phyloP scores from a whole-genome alignment of 2,797 vertebrate genomes.

The Xiphophorus birchmanni region DNA sequence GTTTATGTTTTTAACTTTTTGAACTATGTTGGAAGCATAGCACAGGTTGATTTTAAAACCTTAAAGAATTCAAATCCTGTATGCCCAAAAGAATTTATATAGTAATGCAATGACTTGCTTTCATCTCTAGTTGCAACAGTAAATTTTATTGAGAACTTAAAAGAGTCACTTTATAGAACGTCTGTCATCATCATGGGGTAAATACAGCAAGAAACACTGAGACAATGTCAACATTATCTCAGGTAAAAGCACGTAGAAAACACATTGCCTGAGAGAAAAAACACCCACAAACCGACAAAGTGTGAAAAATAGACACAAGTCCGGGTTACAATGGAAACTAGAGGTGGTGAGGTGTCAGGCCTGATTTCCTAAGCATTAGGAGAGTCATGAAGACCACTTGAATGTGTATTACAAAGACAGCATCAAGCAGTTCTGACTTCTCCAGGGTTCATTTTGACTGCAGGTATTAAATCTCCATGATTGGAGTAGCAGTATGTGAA shows the following conservation, averaged over 20 bases:
- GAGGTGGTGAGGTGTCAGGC: conserved; percentile 8
- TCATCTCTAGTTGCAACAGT: background rate
- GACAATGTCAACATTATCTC: conserved; percentile 20
- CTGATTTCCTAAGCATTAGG: background rate
- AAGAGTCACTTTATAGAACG: background rate
- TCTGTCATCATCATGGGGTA: background rate
- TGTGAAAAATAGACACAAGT: background rate
- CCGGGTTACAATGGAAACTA: background rate
- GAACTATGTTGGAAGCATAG: background rate
- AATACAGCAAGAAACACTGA: conserved; percentile 15
- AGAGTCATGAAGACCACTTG: background rate
- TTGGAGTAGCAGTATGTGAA: conserved; percentile 8
- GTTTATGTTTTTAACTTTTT: background rate
- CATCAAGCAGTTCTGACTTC: background rate
- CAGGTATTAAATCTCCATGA: conserved; percentile 7
- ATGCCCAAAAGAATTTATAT: background rate
- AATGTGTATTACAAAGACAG: conserved; percentile 11
- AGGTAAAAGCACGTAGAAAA: conserved; percentile 22
- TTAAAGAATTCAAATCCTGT: background rate
- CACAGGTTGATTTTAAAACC: background rate
- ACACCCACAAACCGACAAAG: background rate
- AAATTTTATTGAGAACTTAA: background rate
- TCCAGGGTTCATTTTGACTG: conserved; percentile 17
- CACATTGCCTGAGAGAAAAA: background rate
- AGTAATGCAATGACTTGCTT: background rate